Evolutionary conservation across 2,888 invertebrate species (phyloP).

Genomic region (Paralinhomoeus sp.): DNA sequence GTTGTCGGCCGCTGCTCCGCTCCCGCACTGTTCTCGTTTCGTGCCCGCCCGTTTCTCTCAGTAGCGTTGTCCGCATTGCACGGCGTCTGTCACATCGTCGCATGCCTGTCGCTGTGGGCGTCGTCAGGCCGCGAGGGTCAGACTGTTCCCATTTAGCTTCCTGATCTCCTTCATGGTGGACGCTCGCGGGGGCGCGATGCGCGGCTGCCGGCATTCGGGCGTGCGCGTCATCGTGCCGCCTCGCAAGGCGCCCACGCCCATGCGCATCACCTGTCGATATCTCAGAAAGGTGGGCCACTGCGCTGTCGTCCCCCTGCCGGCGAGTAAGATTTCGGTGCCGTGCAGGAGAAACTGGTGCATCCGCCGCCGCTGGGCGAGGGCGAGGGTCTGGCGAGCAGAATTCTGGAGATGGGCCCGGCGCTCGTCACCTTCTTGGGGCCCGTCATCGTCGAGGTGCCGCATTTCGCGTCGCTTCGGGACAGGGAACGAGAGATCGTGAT

Average conservation of each 20-base stretch:
- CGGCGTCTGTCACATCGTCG: too few species aligned
- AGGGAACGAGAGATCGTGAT: slow-evolving; percentile 92
- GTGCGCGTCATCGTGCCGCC: slow-evolving; percentile 95
- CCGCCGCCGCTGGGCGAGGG: slow-evolving; percentile 97
- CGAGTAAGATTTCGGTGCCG: too few species aligned
- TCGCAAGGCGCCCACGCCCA: slow-evolving; percentile 80
- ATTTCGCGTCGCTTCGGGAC: slow-evolving; percentile 92
- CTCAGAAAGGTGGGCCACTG: slow-evolving; percentile 42
- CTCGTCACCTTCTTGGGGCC: slow-evolving; percentile 84
- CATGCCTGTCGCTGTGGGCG: too few species aligned
- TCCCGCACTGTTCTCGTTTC: too few species aligned
- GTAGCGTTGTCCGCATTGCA: too few species aligned
- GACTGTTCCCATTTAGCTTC: slow-evolving; percentile 36
- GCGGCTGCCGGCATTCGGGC: slow-evolving; percentile 92
- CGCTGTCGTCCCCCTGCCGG: neutral
- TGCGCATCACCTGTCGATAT: slow-evolving; percentile 89
- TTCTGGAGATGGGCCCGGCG: slow-evolving; percentile 85
- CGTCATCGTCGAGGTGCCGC: slow-evolving; percentile 38
- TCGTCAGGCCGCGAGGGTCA: too few species aligned
- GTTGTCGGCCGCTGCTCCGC: too few species aligned
- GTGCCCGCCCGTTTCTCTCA: too few species aligned
- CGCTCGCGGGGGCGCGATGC: slow-evolving; percentile 92
- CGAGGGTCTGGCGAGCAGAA: slow-evolving; percentile 80
- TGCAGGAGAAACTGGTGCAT: slow-evolving; percentile 42
- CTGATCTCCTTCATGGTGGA: slow-evolving; percentile 98